Evolutionary conservation across 2,888 invertebrate species (phyloP), one percentile per base, ranked within the genome.

Genomic region (Hymenopus coronatus): DNA sequence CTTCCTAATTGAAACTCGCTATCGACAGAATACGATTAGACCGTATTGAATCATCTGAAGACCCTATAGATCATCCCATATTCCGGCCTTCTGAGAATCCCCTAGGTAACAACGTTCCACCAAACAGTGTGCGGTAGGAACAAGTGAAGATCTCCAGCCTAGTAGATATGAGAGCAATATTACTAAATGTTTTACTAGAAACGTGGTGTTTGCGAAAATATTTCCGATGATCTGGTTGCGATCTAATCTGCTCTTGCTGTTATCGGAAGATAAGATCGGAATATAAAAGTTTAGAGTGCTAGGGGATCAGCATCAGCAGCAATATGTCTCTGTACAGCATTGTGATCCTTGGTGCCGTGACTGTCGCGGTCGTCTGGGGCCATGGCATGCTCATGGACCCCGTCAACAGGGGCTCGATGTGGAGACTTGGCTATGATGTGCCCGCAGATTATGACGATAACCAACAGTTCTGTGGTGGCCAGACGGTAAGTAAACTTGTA

Each of bases 371-470:
- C 87, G 90, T 85, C 40, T 20, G 12, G 27, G 94, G 93, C 3
- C 95, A 95, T 91, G 95, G 95, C 7, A 94, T 94, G 93, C 91
- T 95, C 91, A 90, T 94, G 91, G 93, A 93, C 84, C 95, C 95
- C 1, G 93, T 94, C 0, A 93, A 94, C 89, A 92, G 95, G 89
- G 94, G 94, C 28, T 94, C 94, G 6, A 93, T 95, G 30, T 95
- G 95, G 94, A 93, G 95, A 40, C 92, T 92, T 87, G 93, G 94
- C 90, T 92, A 92, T 33, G 88, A 92, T 4, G 94, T 94, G 0
- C 94, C 94, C 0, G 90, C 88, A 0, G 94, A 95, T 92, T 95
- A 94, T 91, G 92, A 94, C 88, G 95, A 95, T 91, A 94, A 93
- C 91, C 93, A 92, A 33, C 92, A 94, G 54, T 95, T 92, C 91